Evolutionary conservation across 2,888 invertebrate species (phyloP).

Genomic region (Hydroisotoma schaefferi): DNA sequence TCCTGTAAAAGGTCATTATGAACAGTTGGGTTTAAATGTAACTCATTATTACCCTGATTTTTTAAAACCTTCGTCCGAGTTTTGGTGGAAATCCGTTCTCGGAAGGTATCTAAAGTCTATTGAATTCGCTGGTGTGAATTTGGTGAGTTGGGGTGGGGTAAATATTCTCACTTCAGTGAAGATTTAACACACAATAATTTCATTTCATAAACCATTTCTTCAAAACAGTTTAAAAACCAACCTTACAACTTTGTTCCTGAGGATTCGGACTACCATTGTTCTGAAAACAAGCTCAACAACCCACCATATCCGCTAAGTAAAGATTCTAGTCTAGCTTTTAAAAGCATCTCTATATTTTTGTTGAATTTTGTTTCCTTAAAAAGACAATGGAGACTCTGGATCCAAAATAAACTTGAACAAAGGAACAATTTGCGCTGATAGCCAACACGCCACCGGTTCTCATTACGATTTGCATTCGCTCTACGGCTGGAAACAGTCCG

Average conservation of each 20-base stretch:
- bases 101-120: constrained; percentile 49
- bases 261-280: constrained; percentile 56
- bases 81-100: constrained; percentile 28
- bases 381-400: too few species aligned
- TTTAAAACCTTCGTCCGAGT: constrained; percentile 14
- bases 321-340: background rate
- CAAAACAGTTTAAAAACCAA: constrained; percentile 69
- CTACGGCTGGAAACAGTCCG: constrained; percentile 49
- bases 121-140: constrained; percentile 31
- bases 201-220: background rate
- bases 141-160: too few species aligned
- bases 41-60: constrained; percentile 35
- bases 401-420: too few species aligned
- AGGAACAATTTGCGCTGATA: constrained; percentile 15
- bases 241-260: constrained; percentile 76
- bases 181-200: background rate
- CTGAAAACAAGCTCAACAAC: constrained; percentile 58
- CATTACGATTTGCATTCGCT: constrained; percentile 51
- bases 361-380: too few species aligned
- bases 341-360: too few species aligned
- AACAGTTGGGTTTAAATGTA: constrained; percentile 15
- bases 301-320: constrained; percentile 66
- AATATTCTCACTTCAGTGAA: too few species aligned
- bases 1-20: constrained; percentile 20
- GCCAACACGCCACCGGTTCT: constrained; percentile 4